Percentiles rank a stretch among this genome's conserved stretches.
Conservation (phyloP, 2,888 invertebrate species). For the Myathropa florea region DNA sequence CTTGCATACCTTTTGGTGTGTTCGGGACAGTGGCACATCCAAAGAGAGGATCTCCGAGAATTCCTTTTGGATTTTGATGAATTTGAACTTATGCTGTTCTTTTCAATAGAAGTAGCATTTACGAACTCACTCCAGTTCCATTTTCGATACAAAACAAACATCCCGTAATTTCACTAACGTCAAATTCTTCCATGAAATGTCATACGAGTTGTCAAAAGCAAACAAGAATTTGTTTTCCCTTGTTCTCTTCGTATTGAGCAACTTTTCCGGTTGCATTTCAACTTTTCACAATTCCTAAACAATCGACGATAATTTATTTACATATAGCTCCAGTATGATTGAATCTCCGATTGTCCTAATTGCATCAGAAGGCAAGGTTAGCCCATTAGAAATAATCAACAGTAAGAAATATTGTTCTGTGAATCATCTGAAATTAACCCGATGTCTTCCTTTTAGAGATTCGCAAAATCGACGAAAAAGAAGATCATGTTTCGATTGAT, state of each 20-base stretch:
- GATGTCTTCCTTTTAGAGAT: constrained; percentile 29
- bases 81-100: no score
- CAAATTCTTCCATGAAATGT: background rate
- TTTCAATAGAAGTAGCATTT: background rate
- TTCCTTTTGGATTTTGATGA: no score
- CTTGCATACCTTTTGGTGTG: no score
- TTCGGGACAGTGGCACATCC: no score
- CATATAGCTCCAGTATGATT: constrained; percentile 26
- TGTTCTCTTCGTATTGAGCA: background rate
- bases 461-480: constrained; percentile 56
- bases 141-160: constrained; percentile 2
- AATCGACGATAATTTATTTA: background rate
- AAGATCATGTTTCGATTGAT: constrained; percentile 55
- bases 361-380: constrained; percentile 64
- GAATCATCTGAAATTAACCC: background rate
- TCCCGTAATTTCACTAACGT: background rate
- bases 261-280: background rate
- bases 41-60: no score
- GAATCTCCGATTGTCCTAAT: constrained; percentile 63
- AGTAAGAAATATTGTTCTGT: constrained; percentile 36
- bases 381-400: constrained; percentile 65
- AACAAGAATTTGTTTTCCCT: background rate
- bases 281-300: background rate
- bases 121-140: background rate
- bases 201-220: background rate